These are phyloP conservation scores for Oscheius onirici DNA, from an alignment of 2,888 invertebrate species.

Conservation along the genomic window DNA sequence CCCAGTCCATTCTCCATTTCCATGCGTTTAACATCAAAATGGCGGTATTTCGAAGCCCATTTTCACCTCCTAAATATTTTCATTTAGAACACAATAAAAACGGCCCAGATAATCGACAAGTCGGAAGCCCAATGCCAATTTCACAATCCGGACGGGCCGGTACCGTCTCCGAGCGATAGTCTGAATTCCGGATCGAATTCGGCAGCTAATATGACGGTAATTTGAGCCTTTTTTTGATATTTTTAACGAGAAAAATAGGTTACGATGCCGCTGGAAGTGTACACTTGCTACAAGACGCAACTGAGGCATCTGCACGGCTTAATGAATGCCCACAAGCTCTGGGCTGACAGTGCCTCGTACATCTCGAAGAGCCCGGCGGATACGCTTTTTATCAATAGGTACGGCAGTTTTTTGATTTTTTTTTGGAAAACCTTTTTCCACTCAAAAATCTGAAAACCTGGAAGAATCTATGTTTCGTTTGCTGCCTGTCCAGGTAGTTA, in stretches of 20 bases:
- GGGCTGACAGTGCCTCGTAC: conserved; percentile 12
- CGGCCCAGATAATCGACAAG: conserved; percentile 6
- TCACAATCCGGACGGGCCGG: conserved; percentile 4
- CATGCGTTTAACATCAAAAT: conserved; percentile 22
- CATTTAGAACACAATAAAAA: conserved; percentile 27
- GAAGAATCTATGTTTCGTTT: no score
- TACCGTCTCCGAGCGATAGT: conserved; percentile 14
- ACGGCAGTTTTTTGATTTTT: not conserved
- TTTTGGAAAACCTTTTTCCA: no score
- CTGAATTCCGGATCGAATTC: conserved; percentile 14
- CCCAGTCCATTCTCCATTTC: conserved; percentile 24
- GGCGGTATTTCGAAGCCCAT: conserved; percentile 1
- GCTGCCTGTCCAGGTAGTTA: no score
- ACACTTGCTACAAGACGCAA: conserved; percentile 17
- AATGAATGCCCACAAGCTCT: conserved; percentile 28
- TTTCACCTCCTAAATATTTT: no score
- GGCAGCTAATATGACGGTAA: not conserved
- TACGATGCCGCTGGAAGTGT: conserved; percentile 27
- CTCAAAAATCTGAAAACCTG: no score
- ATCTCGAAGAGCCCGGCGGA: conserved; percentile 20
- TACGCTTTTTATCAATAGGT: conserved; percentile 28
- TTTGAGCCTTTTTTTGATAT: not conserved
- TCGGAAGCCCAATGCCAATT: not conserved
- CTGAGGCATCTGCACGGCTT: conserved; percentile 12
- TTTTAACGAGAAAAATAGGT: not conserved